A percentile compares a stretch with the other conserved stretches of the same genome.
phyloP scores from a whole-genome alignment of 2,797 vertebrate genomes.

The Pangasius mekongensis region DNA sequence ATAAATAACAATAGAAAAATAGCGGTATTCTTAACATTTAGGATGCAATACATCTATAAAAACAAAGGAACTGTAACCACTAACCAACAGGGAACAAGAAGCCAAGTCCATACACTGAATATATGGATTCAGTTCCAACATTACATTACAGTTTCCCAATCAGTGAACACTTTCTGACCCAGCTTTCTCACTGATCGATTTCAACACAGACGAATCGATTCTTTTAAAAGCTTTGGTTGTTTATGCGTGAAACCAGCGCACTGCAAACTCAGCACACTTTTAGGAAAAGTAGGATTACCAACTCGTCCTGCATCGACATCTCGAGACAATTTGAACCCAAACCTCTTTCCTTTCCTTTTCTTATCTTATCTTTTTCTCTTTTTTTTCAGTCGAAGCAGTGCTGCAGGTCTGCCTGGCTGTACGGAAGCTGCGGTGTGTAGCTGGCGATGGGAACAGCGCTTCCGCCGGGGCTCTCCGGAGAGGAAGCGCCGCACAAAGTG shows the following conservation, averaged over 20 bases:
- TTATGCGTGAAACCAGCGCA: conserved; percentile 6
- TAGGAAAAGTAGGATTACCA: background rate
- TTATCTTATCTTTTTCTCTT: background rate
- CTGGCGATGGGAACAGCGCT: conserved; percentile 54
- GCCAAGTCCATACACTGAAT: background rate
- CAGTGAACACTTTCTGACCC: background rate
- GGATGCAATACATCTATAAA: background rate
- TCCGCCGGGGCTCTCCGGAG: conserved; percentile 67
- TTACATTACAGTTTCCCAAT: background rate
- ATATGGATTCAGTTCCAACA: background rate
- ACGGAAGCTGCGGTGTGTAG: conserved; percentile 59
- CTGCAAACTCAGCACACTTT: too few relatives aligned
- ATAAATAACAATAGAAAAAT: conserved; percentile 42
- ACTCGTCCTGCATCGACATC: background rate
- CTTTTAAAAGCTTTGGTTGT: background rate
- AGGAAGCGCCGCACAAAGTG: conserved; percentile 63
- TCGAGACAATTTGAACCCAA: background rate
- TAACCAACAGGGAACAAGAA: background rate
- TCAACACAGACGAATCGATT: background rate
- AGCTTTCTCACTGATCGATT: background rate
- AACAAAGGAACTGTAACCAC: background rate
- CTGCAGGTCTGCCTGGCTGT: conserved; percentile 36
- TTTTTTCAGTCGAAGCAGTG: conserved; percentile 32
- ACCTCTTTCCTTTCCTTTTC: background rate
- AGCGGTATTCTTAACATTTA: background rate